These are phyloP conservation scores for Gallinago undulata DNA, from an alignment of 2,113 vertebrate genomes.

Conservation along the genomic window DNA sequence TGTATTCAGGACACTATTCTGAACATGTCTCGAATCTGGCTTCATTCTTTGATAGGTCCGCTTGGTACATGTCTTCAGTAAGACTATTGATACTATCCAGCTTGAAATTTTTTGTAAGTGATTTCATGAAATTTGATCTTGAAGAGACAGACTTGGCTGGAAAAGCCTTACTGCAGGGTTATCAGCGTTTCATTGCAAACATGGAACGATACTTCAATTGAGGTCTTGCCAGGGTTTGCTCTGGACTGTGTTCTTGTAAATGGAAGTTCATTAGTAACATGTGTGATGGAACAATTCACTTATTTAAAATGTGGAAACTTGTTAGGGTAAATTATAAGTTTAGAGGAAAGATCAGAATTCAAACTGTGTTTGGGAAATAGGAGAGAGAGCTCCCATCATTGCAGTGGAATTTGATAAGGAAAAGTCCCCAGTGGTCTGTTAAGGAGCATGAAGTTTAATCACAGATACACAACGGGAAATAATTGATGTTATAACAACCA, in stretches of 20 bases:
- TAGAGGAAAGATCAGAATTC: neutral
- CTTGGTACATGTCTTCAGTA: neutral
- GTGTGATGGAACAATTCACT: neutral
- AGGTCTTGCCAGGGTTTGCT: neutral
- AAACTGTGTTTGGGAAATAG: neutral
- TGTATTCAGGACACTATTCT: neutral
- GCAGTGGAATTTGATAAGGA: neutral
- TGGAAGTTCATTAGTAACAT: neutral
- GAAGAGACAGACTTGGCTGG: neutral
- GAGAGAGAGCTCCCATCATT: neutral
- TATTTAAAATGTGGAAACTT: neutral
- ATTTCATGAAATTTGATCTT: neutral
- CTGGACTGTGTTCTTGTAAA: neutral
- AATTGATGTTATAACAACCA: neutral
- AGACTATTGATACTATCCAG: neutral
- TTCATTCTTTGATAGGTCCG: neutral
- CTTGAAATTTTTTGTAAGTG: neutral
- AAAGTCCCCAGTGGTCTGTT: neutral
- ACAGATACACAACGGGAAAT: neutral
- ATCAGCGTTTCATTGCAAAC: neutral
- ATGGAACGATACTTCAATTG: neutral
- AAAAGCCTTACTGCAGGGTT: neutral
- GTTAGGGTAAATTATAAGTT: neutral
- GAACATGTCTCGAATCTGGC: neutral
- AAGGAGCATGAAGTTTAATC: neutral